A percentile compares a stretch with the other conserved stretches of the same genome.
Conservation (phyloP, 2,113 vertebrate genomes). For the Pavo muticus region DNA sequence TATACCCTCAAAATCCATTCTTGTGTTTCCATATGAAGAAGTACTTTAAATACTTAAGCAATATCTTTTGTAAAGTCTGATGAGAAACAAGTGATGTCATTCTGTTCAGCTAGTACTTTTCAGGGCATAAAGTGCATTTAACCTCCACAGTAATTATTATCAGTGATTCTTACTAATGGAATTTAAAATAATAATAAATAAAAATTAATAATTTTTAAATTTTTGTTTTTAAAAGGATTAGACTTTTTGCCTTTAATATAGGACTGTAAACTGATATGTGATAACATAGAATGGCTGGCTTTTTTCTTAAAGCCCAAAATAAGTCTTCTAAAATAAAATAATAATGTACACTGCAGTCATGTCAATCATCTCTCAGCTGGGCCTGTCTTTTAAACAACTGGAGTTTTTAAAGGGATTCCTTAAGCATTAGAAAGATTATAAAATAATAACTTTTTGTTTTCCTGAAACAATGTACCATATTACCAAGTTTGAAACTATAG, state of each 20-base stretch:
- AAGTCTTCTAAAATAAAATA: background rate
- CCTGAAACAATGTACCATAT: background rate
- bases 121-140: background rate
- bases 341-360: background rate
- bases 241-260: background rate
- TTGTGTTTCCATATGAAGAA: background rate
- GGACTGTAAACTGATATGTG: background rate
- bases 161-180: background rate
- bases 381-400: background rate
- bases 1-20: background rate
- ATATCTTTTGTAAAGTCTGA: background rate
- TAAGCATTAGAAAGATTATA: background rate
- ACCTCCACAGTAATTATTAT: background rate
- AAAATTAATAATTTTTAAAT: background rate
- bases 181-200: background rate
- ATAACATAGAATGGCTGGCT: background rate
- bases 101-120: background rate
- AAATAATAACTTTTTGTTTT: background rate
- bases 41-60: background rate
- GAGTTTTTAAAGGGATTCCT: background rate
- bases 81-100: background rate
- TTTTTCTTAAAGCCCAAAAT: background rate
- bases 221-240: background rate
- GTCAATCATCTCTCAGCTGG: background rate
- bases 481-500: background rate